Evolutionary conservation across 1,140 invertebrate genomes (phyloP).

Genomic region (Brachionus sp.): DNA sequence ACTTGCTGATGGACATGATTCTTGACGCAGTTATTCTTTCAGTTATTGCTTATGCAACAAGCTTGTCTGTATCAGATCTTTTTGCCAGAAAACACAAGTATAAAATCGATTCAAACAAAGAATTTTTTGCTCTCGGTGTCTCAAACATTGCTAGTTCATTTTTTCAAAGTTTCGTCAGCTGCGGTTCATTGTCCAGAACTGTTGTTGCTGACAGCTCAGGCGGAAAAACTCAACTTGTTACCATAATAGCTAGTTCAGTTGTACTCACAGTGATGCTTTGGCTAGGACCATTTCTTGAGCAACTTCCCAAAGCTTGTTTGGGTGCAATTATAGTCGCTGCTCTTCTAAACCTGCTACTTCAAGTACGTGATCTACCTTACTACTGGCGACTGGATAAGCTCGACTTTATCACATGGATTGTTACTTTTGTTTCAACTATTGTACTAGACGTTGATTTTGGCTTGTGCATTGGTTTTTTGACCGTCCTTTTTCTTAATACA

Average conservation of each 20-base stretch:
- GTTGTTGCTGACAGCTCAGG: constrained; percentile 50
- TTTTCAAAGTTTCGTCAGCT: constrained; percentile 50
- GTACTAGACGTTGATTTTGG: constrained; percentile 81
- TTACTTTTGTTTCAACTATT: constrained; percentile 74
- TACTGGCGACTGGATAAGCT: constrained; percentile 32
- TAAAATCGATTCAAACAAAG: constrained; percentile 60
- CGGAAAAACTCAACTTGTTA: constrained; percentile 51
- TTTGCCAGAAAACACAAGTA: constrained; percentile 61
- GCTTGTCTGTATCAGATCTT: constrained; percentile 61
- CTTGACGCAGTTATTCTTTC: constrained; percentile 56
- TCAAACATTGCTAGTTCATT: constrained; percentile 50
- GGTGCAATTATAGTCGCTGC: constrained; percentile 40
- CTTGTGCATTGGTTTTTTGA: constrained; percentile 68
- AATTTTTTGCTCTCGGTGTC: constrained; percentile 51
- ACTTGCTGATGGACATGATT: constrained; percentile 49
- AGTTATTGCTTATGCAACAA: constrained; percentile 59
- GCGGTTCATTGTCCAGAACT: constrained; percentile 49
- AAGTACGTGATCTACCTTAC: constrained; percentile 22
- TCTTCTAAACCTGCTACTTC: neutral
- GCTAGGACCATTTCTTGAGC: neutral
- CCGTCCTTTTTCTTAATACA: constrained; percentile 71
- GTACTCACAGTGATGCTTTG: constrained; percentile 46
- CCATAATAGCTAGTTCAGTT: constrained; percentile 47
- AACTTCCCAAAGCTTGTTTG: constrained; percentile 44
- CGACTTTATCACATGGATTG: constrained; percentile 69